Conservation (phyloP, 2,888 invertebrate genomes). For the Cryptus armator region DNA sequence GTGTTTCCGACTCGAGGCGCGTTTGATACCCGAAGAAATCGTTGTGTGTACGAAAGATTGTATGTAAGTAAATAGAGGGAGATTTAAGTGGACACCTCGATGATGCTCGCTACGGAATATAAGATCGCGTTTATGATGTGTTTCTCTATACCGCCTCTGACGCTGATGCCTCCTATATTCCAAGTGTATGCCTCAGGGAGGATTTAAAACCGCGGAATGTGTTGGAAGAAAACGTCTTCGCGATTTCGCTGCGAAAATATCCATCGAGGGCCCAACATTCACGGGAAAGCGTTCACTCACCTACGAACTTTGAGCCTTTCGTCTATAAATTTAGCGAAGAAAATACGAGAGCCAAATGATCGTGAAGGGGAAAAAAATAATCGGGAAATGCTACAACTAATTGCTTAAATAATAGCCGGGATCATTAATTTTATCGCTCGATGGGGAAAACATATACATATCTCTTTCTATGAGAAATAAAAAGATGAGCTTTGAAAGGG, state of each 20-base stretch:
- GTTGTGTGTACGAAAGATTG: conserved; percentile 31
- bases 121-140: conserved; percentile 65
- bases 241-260: conserved; percentile 66
- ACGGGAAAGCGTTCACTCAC: conserved; percentile 62
- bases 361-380: conserved; percentile 21
- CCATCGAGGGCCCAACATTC: conserved; percentile 29
- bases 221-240: conserved; percentile 71
- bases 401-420: background rate
- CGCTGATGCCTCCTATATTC: conserved; percentile 1
- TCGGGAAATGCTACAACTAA: background rate
- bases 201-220: conserved; percentile 78
- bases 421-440: conserved; percentile 2
- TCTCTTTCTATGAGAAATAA: background rate
- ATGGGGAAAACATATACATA: conserved; percentile 5
- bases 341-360: background rate
- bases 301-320: conserved; percentile 64
- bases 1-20: conserved; percentile 34
- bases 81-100: conserved; percentile 66
- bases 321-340: conserved; percentile 28
- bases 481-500: conserved; percentile 30
- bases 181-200: conserved; percentile 46
- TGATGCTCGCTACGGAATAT: conserved; percentile 46
- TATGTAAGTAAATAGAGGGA: conserved; percentile 52
- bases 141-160: conserved; percentile 54
- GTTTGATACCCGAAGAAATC: background rate